Percentiles rank a stretch among this genome's conserved stretches.
Evolutionary conservation across 2,797 vertebrate genomes (phyloP).

Genomic region (Phalanger gymnotis): DNA sequence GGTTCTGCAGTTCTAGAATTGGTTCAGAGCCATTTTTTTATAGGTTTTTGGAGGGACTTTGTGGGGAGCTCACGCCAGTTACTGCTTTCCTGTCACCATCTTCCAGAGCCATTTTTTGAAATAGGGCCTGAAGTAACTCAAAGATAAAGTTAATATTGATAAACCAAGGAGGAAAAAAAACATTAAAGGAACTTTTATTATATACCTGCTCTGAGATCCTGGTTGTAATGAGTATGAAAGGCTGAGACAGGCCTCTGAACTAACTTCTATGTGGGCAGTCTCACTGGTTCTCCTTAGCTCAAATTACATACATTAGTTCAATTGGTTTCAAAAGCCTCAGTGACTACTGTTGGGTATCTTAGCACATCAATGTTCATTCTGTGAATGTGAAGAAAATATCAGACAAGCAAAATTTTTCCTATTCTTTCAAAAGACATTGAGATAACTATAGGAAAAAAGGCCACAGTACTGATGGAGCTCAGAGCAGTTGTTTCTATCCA

Average conservation of each 20-base stretch:
- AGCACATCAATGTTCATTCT: background rate
- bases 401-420: background rate
- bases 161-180: background rate
- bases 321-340: background rate
- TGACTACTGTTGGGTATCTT: background rate
- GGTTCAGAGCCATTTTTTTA: no score
- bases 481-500: slow-evolving; percentile 3
- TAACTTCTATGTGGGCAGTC: background rate
- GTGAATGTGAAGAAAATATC: background rate
- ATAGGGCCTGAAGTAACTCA: background rate
- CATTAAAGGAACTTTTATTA: no score
- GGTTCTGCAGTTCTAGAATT: no score
- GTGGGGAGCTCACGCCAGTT: no score
- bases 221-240: background rate
- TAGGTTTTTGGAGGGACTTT: no score
- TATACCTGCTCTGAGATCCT: background rate
- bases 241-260: background rate
- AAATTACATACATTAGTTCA: background rate
- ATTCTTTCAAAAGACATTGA: background rate
- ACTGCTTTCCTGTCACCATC: no score
- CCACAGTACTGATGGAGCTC: slow-evolving; percentile 17
- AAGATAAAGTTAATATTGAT: background rate
- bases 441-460: slow-evolving; percentile 8
- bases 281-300: background rate
- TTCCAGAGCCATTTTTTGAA: no score